Base-by-base conservation (phyloP, 1,140 invertebrate species). In the Bombus superbus region DNA sequence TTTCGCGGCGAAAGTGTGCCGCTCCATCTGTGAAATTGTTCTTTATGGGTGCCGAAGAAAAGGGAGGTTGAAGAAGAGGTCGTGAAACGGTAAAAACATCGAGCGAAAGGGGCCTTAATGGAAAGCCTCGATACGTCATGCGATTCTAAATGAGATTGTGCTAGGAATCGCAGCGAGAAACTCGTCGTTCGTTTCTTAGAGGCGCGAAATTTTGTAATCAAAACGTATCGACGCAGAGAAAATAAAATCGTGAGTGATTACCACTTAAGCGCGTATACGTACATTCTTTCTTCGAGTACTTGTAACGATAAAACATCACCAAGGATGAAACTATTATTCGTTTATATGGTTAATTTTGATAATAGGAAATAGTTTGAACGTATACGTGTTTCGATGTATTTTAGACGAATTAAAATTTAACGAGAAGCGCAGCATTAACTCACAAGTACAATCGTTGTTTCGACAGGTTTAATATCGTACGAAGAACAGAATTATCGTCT, bases 61-160 rank as follows among this genome's bases (percentile, higher is more conserved):
- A 22, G 28, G 9, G 1, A 42, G 74, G 15, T 32, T 74, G 72
- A 83, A 47, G 10, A 66, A 28, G 18, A 22, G 3, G 35, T 69
- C 74, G 73, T 40, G 74, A 59, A 47, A 11, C 13, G 18, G 74
- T 25, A 68, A 53, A 76, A 83, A 76, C 72, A 75, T 47, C 44
- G 72, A n/a, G 25, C 59, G 59, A 66, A 53, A 66, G 28, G 59
- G 13, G 35, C 59, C 59, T 75, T 83, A 83, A 83, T 83, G 81
- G 72, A 83, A 75, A 75, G 72, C 72, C 42, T 66, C 75, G 72
- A 83, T 83, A 76, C 72, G 72, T 76, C 59, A 35, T 42, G 38
- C 15, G 82, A 79, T 79, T 72, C 64, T 62, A 79, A 84, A 72
- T 59, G 68, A 79, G 76, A 84, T 79, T 79, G 53, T 47, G 28